Evolutionary conservation across 2,113 vertebrate species (phyloP).

Genomic region (Apodemus sylvaticus): DNA sequence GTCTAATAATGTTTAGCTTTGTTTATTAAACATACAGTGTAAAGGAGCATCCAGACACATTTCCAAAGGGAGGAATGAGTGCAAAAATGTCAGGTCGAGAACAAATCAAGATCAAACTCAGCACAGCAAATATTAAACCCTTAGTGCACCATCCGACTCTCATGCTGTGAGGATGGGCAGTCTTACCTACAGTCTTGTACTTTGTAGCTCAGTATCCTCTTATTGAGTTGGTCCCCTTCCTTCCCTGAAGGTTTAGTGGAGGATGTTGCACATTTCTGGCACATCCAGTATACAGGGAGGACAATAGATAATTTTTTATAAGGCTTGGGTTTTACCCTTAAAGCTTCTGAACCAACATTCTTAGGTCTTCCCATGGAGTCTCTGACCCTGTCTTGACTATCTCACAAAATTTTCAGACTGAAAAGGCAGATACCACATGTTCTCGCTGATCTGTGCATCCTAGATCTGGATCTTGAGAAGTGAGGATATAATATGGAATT

Average conservation of each 20-base stretch:
- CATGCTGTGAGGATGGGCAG: neutral
- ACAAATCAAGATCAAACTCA: neutral
- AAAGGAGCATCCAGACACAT: neutral
- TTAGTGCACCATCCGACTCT: neutral
- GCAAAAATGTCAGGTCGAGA: neutral
- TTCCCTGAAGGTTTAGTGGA: neutral
- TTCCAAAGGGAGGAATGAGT: neutral
- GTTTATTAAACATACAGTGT: neutral
- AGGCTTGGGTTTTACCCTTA: neutral
- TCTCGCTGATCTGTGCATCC: neutral
- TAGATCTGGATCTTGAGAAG: neutral
- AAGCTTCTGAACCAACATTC: neutral
- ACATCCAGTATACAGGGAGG: neutral
- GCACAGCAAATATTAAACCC: neutral
- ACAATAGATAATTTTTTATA: neutral
- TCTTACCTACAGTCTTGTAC: neutral
- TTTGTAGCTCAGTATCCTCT: neutral
- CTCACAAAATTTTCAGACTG: neutral
- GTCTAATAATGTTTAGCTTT: neutral
- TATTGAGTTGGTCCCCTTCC: neutral
- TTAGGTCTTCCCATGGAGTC: no score
- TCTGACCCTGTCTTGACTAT: neutral
- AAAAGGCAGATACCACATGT: neutral
- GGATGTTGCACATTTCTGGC: neutral
- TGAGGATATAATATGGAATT: neutral